Conservation (phyloP, 2,113 vertebrate species). For the Lota lota region DNA sequence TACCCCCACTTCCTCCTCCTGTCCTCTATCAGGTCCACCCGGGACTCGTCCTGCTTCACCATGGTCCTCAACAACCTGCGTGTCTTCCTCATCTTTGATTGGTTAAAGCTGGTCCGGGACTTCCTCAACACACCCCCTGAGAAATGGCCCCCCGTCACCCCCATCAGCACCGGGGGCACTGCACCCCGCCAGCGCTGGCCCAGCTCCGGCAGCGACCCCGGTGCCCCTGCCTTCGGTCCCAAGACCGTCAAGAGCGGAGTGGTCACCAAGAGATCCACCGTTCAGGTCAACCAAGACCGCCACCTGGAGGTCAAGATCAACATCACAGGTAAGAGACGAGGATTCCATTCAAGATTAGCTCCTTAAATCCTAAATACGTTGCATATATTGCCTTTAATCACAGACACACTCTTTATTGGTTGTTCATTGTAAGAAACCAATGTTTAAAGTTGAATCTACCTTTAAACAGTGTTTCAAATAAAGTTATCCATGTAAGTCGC, state of each 20-base stretch:
- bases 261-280: constrained; percentile 91
- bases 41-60: constrained; percentile 92
- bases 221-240: constrained; percentile 71
- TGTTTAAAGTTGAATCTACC: too few species aligned
- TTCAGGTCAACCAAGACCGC: constrained; percentile 79
- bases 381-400: too few species aligned
- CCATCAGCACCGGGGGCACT: too few species aligned
- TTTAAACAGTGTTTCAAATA: too few species aligned
- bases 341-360: background rate
- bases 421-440: too few species aligned
- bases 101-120: constrained; percentile 86
- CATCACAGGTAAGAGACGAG: constrained; percentile 81
- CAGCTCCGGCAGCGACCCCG: constrained; percentile 53
- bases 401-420: too few species aligned
- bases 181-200: constrained; percentile 51
- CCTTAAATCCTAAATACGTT: too few species aligned
- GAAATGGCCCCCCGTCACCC: background rate
- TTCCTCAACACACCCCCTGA: constrained; percentile 82
- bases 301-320: constrained; percentile 93
- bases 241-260: constrained; percentile 93
- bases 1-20: background rate
- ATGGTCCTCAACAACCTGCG: constrained; percentile 94
- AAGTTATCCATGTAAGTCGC: too few species aligned
- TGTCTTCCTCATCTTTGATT: constrained; percentile 96
- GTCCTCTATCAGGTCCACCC: constrained; percentile 78